Evolutionary conservation across 2,113 vertebrate genomes (phyloP).

Genomic region (Pycnonotus jocosus): DNA sequence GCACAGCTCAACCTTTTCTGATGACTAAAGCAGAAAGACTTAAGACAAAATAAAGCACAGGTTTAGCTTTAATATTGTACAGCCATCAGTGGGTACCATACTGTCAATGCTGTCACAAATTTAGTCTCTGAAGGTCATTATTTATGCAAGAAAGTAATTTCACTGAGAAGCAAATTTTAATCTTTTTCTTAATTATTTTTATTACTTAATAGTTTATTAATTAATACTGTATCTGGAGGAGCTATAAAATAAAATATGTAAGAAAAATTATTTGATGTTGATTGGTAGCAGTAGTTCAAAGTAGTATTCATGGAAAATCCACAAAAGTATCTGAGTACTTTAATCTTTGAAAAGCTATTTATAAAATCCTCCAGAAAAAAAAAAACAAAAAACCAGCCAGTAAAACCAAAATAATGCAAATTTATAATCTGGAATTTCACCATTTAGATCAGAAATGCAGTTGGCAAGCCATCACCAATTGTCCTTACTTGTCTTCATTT

Average conservation of each 20-base stretch:
- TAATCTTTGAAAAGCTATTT: neutral
- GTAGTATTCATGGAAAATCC: neutral
- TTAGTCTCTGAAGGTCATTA: neutral
- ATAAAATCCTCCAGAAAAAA: neutral
- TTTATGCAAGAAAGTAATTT: neutral
- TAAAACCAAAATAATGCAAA: neutral
- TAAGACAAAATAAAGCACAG: neutral
- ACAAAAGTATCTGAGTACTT: neutral
- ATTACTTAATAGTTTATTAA: too few species aligned
- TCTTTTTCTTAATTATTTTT: neutral
- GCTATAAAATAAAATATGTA: rapidly evolving
- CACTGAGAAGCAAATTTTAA: neutral
- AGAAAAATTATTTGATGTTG: neutral
- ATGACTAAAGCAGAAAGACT: neutral
- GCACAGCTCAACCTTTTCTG: neutral
- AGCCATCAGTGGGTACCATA: neutral
- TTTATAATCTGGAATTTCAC: neutral
- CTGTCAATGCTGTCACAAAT: neutral
- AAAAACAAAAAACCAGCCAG: neutral
- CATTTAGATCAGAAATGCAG: neutral
- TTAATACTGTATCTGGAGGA: neutral
- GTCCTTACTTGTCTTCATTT: neutral
- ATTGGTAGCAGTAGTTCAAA: neutral
- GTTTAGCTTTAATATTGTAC: neutral
- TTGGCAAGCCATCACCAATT: neutral